These are phyloP conservation scores for Eptatretus atami DNA, from an alignment of 2,797 vertebrate species.

Conservation along the genomic window DNA sequence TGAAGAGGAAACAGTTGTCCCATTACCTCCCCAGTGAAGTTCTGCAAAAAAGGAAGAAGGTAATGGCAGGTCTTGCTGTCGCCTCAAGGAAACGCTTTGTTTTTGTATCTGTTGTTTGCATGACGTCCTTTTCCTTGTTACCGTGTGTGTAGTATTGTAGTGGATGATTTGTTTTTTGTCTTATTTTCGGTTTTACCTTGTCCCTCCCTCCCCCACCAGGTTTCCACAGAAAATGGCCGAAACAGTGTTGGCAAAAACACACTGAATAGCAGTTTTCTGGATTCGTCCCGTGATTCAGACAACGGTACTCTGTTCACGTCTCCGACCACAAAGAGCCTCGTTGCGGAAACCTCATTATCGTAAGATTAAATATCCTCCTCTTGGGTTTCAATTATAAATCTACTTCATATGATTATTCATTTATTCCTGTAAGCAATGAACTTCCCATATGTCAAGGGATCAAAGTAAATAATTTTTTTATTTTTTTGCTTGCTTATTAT, in stretches of 20 bases:
- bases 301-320: conserved; percentile 28
- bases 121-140: background rate
- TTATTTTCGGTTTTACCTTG: conserved; percentile 4
- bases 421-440: too few relatives aligned
- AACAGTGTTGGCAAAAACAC: conserved; percentile 33
- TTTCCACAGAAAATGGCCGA: conserved; percentile 12
- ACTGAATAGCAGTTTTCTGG: conserved; percentile 28
- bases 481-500: too few relatives aligned
- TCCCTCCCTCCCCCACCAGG: conserved; percentile 6
- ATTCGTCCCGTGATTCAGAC: conserved; percentile 37
- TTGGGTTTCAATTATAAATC: too few relatives aligned
- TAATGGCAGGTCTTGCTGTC: conserved; percentile 11
- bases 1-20: conserved; percentile 71
- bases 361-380: too few relatives aligned
- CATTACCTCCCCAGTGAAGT: conserved; percentile 57
- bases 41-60: conserved; percentile 71
- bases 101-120: background rate
- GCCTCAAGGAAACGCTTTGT: background rate
- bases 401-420: too few relatives aligned
- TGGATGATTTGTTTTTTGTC: conserved; percentile 9
- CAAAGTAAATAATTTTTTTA: too few relatives aligned
- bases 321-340: conserved; percentile 4
- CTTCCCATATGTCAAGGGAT: too few relatives aligned
- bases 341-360: too few relatives aligned
- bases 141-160: conserved; percentile 8